Evolutionary conservation across 1,140 invertebrate species (phyloP).

Genomic region (Phthorimaea operculella): DNA sequence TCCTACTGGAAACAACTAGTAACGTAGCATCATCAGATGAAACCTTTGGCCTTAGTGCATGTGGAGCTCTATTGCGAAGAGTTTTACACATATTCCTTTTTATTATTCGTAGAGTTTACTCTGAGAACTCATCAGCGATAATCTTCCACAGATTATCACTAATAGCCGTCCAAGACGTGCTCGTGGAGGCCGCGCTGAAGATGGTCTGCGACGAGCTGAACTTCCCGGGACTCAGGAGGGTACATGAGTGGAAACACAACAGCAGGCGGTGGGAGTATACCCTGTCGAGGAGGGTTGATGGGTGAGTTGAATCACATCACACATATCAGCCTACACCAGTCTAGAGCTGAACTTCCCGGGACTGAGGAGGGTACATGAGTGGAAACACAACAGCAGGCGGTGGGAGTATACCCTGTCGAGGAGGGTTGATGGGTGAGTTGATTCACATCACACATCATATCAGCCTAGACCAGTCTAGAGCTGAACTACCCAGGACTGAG

Average conservation of each 20-base stretch:
- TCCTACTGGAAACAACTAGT: too few relatives aligned
- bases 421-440: conserved; percentile 38
- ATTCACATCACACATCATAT: too few relatives aligned
- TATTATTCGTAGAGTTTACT: too few relatives aligned
- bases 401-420: conserved; percentile 71
- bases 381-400: conserved; percentile 71
- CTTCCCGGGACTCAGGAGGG: conserved; percentile 71
- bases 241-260: conserved; percentile 75
- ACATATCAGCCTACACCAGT: too few relatives aligned
- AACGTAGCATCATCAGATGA: too few relatives aligned
- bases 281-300: conserved; percentile 38
- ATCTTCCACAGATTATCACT: conserved; percentile 71
- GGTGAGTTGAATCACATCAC: too few relatives aligned
- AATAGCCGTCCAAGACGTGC: conserved; percentile 78
- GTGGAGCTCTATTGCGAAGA: too few relatives aligned
- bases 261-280: conserved; percentile 73
- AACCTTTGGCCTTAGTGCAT: too few relatives aligned
- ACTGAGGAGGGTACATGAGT: conserved; percentile 75
- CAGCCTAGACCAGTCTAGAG: too few relatives aligned
- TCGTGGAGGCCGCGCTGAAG: conserved; percentile 73
- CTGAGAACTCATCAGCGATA: neutral
- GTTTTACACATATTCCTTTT: too few relatives aligned
- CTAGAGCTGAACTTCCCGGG: conserved; percentile 79
- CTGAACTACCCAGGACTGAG: conserved; percentile 75
- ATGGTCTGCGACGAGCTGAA: conserved; percentile 81